These are phyloP conservation scores for Threskiornis aethiopicus DNA, from an alignment of 2,797 vertebrate genomes.

Conservation along the genomic window DNA sequence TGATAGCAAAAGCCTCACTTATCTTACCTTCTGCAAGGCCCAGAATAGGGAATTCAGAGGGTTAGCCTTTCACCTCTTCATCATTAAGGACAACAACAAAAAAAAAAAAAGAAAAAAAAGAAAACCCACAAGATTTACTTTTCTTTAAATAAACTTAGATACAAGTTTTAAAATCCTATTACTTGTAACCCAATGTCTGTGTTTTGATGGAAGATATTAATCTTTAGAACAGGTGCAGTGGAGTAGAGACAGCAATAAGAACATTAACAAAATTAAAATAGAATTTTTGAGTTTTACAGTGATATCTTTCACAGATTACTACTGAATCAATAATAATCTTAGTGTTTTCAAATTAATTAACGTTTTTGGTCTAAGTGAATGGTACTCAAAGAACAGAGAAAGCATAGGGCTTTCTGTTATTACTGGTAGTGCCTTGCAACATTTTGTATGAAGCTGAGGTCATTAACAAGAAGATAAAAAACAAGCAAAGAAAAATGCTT, in stretches of 20 bases:
- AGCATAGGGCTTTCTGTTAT: background rate
- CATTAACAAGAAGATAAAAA: background rate
- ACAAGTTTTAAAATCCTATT: background rate
- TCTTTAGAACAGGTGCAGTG: background rate
- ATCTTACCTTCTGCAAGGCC: background rate
- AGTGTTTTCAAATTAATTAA: background rate
- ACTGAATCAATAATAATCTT: background rate
- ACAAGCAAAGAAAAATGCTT: background rate
- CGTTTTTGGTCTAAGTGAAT: background rate
- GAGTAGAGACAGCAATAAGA: background rate
- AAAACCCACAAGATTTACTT: background rate
- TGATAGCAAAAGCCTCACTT: background rate
- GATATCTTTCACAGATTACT: background rate
- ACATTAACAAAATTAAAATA: background rate
- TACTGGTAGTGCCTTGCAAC: background rate
- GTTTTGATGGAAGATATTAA: background rate
- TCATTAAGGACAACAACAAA: background rate
- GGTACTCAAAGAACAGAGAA: background rate
- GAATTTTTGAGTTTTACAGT: background rate
- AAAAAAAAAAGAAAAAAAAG: background rate
- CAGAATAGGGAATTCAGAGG: background rate
- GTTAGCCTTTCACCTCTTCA: background rate
- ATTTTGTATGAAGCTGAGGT: background rate
- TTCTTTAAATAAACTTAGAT: background rate
- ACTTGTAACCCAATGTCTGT: background rate